phyloP scores from a whole-genome alignment of 2,888 invertebrate genomes.

The Athrips mouffetella region DNA sequence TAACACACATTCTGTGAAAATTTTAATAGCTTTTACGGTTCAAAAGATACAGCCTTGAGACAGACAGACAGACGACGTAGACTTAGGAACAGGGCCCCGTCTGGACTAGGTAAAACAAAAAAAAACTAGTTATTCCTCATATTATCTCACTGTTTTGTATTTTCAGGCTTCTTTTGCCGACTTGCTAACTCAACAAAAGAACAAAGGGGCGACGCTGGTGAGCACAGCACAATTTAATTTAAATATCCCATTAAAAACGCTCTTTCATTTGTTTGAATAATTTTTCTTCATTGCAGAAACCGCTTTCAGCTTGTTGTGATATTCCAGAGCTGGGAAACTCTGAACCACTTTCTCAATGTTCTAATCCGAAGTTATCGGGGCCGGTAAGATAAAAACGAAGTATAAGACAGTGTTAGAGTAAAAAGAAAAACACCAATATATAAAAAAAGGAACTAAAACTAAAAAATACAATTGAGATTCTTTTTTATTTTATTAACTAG shows the following conservation, averaged over 20 bases:
- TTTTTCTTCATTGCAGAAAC: constrained; percentile 64
- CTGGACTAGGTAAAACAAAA: background rate
- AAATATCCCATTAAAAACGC: background rate
- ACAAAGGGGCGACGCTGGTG: background rate
- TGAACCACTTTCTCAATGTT: constrained; percentile 51
- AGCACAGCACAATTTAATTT: background rate
- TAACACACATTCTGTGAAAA: too few species aligned
- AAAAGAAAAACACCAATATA: too few species aligned
- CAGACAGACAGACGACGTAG: too few species aligned
- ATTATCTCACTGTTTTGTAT: background rate
- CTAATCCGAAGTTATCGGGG: constrained; percentile 50
- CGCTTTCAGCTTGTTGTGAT: constrained; percentile 66
- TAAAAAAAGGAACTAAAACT: background rate
- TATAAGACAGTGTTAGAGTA: too few species aligned
- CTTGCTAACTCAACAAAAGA: background rate
- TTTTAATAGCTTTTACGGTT: too few species aligned
- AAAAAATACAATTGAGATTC: too few species aligned
- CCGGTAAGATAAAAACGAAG: constrained; percentile 46
- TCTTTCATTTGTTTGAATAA: background rate
- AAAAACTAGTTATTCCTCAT: too few species aligned
- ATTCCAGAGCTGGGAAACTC: constrained; percentile 64
- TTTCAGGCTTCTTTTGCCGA: background rate
- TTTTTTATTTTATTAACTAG: too few species aligned
- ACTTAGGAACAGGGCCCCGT: too few species aligned
- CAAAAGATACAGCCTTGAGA: too few species aligned